Base-by-base conservation (phyloP, 2,888 invertebrate species). In the Folsomia candida region DNA sequence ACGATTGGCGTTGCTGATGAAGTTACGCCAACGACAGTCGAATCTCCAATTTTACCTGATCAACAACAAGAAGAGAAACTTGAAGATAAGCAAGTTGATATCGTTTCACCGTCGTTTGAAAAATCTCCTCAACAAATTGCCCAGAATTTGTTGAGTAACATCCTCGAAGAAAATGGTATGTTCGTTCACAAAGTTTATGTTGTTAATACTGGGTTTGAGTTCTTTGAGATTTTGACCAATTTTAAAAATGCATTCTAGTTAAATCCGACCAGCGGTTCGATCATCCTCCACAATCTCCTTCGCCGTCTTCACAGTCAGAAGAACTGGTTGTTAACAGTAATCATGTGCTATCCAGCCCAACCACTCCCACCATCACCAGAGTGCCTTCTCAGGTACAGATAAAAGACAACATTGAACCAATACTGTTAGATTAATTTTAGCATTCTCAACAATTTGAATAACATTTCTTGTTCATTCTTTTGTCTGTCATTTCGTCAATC, bases 371-470 rank as follows among this genome's bases (percentile, higher is more conserved):
- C 51, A 78, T 81, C 51, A 81, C 81, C 11, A 78, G 83, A 74
- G 82, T 83, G 59, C 83, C 83, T 70, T 83, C 83, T 28, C 83
- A 82, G 80, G 81, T 82, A 76, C 63, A 18, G 60, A 29, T 65
- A 9, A 37, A 9, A 14, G 37, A 37, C 14, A 37, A 37, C 37
- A 37, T 4, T 37, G 14, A 54, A 6, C 47, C 47, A 47, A 47
- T 11, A 47, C 6, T 54, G 18, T 14, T 54, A 14, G 18, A 54
- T 54, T 20, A 54, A n/a, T 67, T 37, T 60, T 18, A 65, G 2
- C 20, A 59, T 25, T 4, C 27, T 25, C 28, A n/a, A n/a, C 2
- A 51, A 61, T 6, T 28, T 4, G 61, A 68, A 58, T 51, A 29
- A 69, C 37, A 25, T n/a, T 22, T 67, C 47, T 66, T n/a, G n/a